A percentile compares a stretch with the other conserved stretches of the same genome.
Evolutionary conservation across 1,140 invertebrate genomes (phyloP).

Genomic region (Uloborus diversus): DNA sequence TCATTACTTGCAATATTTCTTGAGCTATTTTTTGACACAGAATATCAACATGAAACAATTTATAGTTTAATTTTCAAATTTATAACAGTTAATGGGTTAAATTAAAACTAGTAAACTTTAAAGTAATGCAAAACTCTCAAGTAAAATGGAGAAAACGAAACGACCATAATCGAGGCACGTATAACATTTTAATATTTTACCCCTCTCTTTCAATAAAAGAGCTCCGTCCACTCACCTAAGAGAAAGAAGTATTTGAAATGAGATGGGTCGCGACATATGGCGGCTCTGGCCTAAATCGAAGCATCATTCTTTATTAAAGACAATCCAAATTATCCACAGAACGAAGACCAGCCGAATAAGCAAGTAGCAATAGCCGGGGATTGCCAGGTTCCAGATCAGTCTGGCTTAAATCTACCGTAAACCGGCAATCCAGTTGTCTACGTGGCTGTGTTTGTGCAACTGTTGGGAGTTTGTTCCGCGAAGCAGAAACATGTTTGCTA

Average conservation of each 20-base stretch:
- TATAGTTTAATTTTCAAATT: too few species aligned
- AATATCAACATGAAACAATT: too few species aligned
- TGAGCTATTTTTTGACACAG: too few species aligned
- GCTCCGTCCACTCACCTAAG: too few species aligned
- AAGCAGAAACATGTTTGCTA: conserved; percentile 29
- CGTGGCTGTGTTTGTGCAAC: conserved; percentile 29
- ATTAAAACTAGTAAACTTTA: too few species aligned
- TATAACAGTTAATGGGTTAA: too few species aligned
- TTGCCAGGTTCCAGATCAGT: not conserved
- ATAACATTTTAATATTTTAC: too few species aligned
- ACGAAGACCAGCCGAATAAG: conserved; percentile 8
- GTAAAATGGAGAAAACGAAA: too few species aligned
- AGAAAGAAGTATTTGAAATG: conserved; percentile 34
- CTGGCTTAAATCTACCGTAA: conserved; percentile 41
- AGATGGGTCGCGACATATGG: conserved; percentile 27
- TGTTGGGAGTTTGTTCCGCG: conserved; percentile 8
- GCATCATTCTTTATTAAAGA: conserved; percentile 10
- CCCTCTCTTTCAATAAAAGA: too few species aligned
- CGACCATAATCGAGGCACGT: too few species aligned
- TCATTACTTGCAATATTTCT: too few species aligned
- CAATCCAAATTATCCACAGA: conserved; percentile 22
- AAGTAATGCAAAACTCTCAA: too few species aligned
- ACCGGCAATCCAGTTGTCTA: conserved; percentile 4
- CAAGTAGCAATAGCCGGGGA: not conserved
- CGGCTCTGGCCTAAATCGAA: conserved; percentile 6